A percentile compares a stretch with the other conserved stretches of the same genome.
phyloP scores from a whole-genome alignment of 2,888 invertebrate species.

The Tetheella fluctuosa region DNA sequence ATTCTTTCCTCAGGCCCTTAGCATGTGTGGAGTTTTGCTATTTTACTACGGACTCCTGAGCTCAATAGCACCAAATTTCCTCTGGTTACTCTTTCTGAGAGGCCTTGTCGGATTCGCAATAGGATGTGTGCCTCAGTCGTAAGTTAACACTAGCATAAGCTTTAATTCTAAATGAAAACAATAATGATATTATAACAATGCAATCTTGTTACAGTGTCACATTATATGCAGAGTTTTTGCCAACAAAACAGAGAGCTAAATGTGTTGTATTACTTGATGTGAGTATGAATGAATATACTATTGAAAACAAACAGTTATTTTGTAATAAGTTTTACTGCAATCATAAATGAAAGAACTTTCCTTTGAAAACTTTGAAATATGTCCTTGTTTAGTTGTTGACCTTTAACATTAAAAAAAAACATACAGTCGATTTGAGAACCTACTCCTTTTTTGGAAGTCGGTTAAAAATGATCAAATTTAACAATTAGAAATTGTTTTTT shows the following conservation, averaged over 20 bases:
- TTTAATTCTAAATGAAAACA: neutral
- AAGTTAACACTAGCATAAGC: conserved; percentile 72
- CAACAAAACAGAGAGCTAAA: conserved; percentile 96
- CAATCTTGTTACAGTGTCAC: conserved; percentile 89
- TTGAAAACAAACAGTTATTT: too few relatives aligned
- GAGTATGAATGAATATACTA: conserved; percentile 65
- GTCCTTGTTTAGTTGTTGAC: too few relatives aligned
- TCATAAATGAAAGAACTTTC: neutral
- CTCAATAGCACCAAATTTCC: conserved; percentile 94
- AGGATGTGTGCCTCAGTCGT: conserved; percentile 98
- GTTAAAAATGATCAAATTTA: too few relatives aligned
- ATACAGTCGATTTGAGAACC: too few relatives aligned
- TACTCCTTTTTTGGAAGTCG: too few relatives aligned
- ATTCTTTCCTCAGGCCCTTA: conserved; percentile 87
- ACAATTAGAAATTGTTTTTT: conserved; percentile 21
- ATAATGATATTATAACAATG: conserved; percentile 10
- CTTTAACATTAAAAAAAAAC: too few relatives aligned
- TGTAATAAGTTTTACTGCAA: too few relatives aligned
- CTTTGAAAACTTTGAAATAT: too few relatives aligned
- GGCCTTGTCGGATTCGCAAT: conserved; percentile 98
- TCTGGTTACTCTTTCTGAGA: conserved; percentile 95
- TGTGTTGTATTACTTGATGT: conserved; percentile 98
- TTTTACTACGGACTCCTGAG: conserved; percentile 96
- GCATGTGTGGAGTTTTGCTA: conserved; percentile 94
- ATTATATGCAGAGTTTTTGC: conserved; percentile 97